Conservation (phyloP, 2,113 vertebrate species). For the Archilochus colubris region DNA sequence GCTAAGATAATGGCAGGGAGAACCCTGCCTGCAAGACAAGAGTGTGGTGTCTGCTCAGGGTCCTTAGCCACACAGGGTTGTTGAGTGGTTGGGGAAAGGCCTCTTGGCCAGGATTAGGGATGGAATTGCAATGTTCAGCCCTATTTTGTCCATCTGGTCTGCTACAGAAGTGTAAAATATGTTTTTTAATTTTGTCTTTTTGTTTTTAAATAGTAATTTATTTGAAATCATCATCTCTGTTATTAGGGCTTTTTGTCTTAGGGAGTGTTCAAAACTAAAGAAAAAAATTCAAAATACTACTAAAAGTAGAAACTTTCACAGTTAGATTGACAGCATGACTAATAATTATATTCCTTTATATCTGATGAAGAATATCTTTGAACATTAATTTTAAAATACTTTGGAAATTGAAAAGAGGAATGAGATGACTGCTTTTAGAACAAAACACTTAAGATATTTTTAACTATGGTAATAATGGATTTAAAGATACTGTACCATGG, state of each 20-base stretch:
- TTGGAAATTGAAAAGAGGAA: neutral
- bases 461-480: neutral
- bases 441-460: neutral
- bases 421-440: neutral
- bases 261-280: neutral
- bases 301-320: neutral
- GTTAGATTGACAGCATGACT: neutral
- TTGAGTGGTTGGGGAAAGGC: neutral
- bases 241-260: neutral
- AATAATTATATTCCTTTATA: neutral
- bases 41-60: neutral
- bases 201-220: neutral
- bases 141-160: neutral
- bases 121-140: neutral
- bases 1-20: neutral
- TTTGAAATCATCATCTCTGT: neutral
- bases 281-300: neutral
- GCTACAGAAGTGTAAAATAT: neutral
- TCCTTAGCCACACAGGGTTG: neutral
- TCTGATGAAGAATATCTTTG: neutral
- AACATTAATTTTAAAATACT: neutral
- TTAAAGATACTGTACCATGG: neutral
- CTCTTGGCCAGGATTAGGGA: fast-evolving
- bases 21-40: neutral
- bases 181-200: neutral